phyloP scores from a whole-genome alignment of 1,140 invertebrate genomes.

The Fopius arisanus region DNA sequence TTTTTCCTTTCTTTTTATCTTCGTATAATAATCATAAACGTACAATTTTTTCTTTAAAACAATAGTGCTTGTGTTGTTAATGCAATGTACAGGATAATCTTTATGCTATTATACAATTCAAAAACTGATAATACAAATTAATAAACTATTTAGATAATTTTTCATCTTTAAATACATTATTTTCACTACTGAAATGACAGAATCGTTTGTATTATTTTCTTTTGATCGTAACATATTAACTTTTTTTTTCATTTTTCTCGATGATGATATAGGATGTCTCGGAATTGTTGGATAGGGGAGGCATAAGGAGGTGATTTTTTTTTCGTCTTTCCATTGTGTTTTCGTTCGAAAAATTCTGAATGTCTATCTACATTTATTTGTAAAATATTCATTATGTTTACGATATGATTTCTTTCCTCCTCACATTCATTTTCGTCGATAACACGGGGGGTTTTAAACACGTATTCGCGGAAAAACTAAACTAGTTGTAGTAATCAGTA shows the following conservation, averaged over 20 bases:
- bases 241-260: conserved; percentile 36
- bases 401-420: conserved; percentile 62
- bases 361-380: conserved; percentile 63
- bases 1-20: conserved; percentile 51
- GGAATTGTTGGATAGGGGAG: conserved; percentile 13
- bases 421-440: conserved; percentile 39
- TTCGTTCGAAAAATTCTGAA: conserved; percentile 42
- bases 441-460: conserved; percentile 27
- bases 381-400: conserved; percentile 66
- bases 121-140: conserved; percentile 62
- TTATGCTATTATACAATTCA: conserved; percentile 64
- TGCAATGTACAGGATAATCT: conserved; percentile 65
- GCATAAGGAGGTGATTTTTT: conserved; percentile 39
- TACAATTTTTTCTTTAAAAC: conserved; percentile 57
- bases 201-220: conserved; percentile 41
- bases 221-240: conserved; percentile 46
- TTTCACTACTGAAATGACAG: conserved; percentile 62
- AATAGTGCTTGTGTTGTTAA: conserved; percentile 60
- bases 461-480: conserved; percentile 36
- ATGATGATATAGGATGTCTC: neutral
- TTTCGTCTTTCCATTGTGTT: conserved; percentile 27
- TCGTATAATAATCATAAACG: conserved; percentile 62
- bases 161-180: conserved; percentile 59
- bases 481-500: conserved; percentile 30
- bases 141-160: conserved; percentile 59